Base-by-base conservation (phyloP, 2,888 invertebrate species). In the Dichetophora obliterata region DNA sequence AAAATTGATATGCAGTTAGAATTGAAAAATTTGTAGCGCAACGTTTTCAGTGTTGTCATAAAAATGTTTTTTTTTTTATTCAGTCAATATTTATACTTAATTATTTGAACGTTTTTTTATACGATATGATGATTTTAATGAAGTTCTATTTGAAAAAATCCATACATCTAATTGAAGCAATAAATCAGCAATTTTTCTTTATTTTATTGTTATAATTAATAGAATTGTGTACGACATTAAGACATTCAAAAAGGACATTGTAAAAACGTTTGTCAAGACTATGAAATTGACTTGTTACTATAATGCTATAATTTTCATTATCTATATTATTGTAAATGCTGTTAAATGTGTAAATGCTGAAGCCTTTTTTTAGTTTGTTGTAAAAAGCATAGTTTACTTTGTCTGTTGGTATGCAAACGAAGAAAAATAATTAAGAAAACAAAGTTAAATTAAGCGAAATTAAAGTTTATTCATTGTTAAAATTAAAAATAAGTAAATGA, bases 51-150 rank as follows among this genome's bases (percentile, higher is more conserved):
- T 37, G 37, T 14, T 43, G 43, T 43, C 6, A 11, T 43, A 1
- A 43, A 43, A 43, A 43, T 43, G 43, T 14, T 43, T 43, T 43
- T 43, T 43, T 43, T 31, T 5, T 31, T 31, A 43, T 43, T 43
- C 43, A 43, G 43, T 43, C 43, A 43, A 19, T 24, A 43, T 61
- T 77, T 66, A 74, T 52, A 59, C 37, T 76, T 24, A 61, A 63
- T 52, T 75, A 70, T 52, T 68, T 54, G 19, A 65, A 70, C 70
- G 57, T 50, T 72, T 52, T 71, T 59, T 59, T 31, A 61, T n/a
- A 16, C 71, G 54, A 34, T 24, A 31, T 34, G 16, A 31, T 34
- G 16, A 43, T 71, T 16, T 31, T 57, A 57, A 31, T 34, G 37
- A 59, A 43, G 48, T 24, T 57, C 48, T 34, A 24, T 43, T 2